Evolutionary conservation across 2,888 invertebrate species (phyloP).

Genomic region (Drosophila aldrichi): DNA sequence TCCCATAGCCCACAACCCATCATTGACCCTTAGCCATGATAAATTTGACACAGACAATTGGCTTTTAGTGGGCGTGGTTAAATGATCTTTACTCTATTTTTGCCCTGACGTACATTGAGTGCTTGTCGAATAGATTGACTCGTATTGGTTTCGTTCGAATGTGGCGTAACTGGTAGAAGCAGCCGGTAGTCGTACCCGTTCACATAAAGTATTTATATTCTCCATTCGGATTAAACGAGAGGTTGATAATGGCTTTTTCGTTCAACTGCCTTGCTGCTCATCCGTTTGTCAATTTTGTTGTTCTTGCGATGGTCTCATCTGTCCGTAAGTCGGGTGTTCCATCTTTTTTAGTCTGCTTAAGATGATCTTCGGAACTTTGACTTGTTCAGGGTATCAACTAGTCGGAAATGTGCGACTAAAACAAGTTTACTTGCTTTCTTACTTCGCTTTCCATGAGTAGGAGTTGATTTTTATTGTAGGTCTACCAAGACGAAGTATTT

Average conservation of each 20-base stretch:
- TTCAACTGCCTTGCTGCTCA: background rate
- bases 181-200: background rate
- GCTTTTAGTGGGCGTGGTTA: slow-evolving; percentile 8
- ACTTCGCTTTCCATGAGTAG: background rate
- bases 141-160: background rate
- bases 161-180: background rate
- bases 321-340: no score
- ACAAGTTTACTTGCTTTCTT: background rate
- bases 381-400: background rate
- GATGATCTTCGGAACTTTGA: no score
- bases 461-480: background rate
- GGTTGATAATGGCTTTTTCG: background rate
- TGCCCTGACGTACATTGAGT: background rate
- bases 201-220: background rate
- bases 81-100: slow-evolving; percentile 12
- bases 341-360: no score
- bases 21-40: slow-evolving; percentile 8
- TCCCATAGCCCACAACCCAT: background rate
- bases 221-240: background rate
- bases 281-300: background rate
- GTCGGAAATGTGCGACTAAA: background rate
- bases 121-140: background rate
- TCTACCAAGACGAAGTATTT: slow-evolving; percentile 55
- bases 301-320: background rate
- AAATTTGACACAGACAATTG: slow-evolving; percentile 7